Evolutionary conservation across 2,888 invertebrate species (phyloP), one percentile per base, ranked within the genome.

Genomic region (Lasioglossum morio): DNA sequence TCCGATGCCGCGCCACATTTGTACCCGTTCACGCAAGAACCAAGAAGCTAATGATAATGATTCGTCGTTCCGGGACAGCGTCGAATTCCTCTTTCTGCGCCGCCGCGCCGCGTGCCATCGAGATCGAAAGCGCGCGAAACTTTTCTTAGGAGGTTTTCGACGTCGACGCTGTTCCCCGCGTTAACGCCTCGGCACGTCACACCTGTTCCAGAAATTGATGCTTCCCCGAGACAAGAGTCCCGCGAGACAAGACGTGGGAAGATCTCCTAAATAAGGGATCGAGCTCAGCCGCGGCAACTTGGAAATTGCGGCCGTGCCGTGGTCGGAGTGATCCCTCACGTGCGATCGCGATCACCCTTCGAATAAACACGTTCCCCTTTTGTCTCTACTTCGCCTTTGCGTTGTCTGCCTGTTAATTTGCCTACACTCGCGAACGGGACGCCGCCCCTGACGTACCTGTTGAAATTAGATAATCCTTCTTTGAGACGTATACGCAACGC

Each of bases 191-290:
- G 88, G 88, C 88, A 90, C 84, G 91, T 91, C 85, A 90, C 91
- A 88, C 90, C 89, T 92, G 91, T 92, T 92, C 86, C 90, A 88
- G 90, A 91, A 91, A 93, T 93, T 92, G 92, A 92, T 92, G 92
- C 91, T 89, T 83, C 88, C 63, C n/a, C 43, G 66, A 46, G 76
- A 82, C 70, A 30, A 63, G 63, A 63, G 63, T 88, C 89, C 77
- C 89, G 46, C 78, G 85, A 87, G 89, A 87, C 78, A 74, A 77
- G 78, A 84, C 83, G 82, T 46, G 74, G 43, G 75, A 84, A 80
- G 86, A 83, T 84, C 83, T 82, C 82, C 87, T 87, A 91, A 91
- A 89, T 91, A 91, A 91, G 91, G 89, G 84, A 88, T 79, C 73
- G 82, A 73, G 77, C 84, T 77, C 76, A 87, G 86, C 77, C 91